Conservation (phyloP, 2,113 vertebrate genomes). For the Semnornis frantzii region DNA sequence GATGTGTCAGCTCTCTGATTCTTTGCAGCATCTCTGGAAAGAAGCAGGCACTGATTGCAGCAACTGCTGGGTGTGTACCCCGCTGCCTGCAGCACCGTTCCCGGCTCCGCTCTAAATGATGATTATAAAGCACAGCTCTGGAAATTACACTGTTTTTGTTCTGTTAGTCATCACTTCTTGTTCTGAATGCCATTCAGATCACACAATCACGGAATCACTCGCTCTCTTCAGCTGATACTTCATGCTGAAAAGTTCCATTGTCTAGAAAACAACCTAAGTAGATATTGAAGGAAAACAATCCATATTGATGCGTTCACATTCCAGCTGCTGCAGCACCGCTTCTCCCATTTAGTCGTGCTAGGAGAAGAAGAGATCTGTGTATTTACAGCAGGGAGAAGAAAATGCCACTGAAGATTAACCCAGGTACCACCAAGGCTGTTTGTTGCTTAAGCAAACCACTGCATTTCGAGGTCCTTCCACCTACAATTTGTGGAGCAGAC, state of each 20-base stretch:
- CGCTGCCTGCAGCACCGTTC: neutral
- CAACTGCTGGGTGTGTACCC: neutral
- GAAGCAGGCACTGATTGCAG: slow-evolving; percentile 8
- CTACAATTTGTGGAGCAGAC: neutral
- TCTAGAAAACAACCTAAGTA: slow-evolving; percentile 31
- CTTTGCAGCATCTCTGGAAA: neutral
- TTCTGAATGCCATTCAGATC: slow-evolving; percentile 19
- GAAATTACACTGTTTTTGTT: slow-evolving; percentile 23
- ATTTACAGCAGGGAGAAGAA: neutral
- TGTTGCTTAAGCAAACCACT: neutral
- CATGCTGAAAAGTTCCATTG: neutral
- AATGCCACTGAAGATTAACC: neutral
- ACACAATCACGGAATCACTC: neutral
- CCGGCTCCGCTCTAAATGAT: neutral
- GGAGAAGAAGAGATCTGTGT: neutral
- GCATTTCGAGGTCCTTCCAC: neutral
- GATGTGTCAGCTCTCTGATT: neutral
- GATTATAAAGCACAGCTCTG: slow-evolving; percentile 3
- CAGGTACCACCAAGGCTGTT: neutral
- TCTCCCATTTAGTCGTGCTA: neutral
- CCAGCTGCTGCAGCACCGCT: neutral
- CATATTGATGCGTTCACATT: neutral
- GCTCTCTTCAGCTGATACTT: slow-evolving; percentile 19
- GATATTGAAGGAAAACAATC: slow-evolving; percentile 7
- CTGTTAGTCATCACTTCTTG: neutral